A percentile compares a stretch with the other conserved stretches of the same genome.
Conservation (phyloP, 2,113 vertebrate genomes). For the Aramus guarauna region DNA sequence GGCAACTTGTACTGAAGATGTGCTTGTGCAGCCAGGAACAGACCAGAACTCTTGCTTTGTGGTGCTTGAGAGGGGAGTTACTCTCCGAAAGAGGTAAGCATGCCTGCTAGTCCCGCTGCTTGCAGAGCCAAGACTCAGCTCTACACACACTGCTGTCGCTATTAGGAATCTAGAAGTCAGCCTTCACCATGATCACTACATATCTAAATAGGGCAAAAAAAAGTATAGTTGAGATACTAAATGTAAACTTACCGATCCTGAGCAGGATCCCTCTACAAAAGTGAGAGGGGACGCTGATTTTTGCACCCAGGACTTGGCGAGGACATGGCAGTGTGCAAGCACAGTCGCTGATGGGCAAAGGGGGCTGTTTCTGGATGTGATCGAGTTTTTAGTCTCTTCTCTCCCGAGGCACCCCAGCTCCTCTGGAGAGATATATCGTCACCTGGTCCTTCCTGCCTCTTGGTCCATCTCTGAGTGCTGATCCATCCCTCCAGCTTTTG, state of each 20-base stretch:
- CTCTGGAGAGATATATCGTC: background rate
- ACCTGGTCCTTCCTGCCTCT: background rate
- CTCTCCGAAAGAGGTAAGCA: background rate
- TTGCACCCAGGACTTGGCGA: background rate
- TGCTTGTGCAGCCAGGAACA: background rate
- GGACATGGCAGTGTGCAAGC: background rate
- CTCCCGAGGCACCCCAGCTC: background rate
- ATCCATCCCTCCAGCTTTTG: background rate
- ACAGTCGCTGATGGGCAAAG: background rate
- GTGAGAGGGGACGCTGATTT: background rate
- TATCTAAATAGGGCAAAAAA: background rate
- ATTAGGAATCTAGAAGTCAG: background rate
- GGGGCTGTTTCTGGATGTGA: background rate
- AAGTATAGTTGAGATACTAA: background rate
- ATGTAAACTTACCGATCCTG: background rate
- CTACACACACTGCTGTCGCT: background rate
- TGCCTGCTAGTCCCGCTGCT: background rate
- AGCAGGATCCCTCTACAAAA: background rate
- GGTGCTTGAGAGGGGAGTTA: background rate
- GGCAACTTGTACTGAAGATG: background rate
- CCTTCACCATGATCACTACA: background rate
- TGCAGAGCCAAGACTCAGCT: background rate
- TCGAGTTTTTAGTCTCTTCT: background rate
- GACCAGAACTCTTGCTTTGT: background rate
- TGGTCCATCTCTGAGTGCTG: background rate